Base-by-base conservation (phyloP, 1,140 invertebrate genomes). In the Elymnias hypermnestra region DNA sequence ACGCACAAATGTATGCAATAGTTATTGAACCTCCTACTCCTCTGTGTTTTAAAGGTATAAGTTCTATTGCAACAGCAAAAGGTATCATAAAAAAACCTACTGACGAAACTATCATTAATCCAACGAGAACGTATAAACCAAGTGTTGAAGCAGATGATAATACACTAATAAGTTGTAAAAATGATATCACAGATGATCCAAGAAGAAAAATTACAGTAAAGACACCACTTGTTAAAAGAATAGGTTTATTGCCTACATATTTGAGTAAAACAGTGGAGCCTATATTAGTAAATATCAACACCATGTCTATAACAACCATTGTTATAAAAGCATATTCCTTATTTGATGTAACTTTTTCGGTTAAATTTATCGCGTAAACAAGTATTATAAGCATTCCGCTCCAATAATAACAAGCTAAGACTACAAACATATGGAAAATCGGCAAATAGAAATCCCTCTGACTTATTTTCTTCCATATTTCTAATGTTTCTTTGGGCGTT, bases 21-120 rank as follows among this genome's bases (percentile, higher is more conserved):
- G n/a, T n/a, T n/a, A n/a, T n/a, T n/a, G 42, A 28, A 5, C 43
- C 38, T 3, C 36, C 37, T 0, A 46, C 22, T 9, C 43, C 50
- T 21, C 50, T 17, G 13, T 53, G 50, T 37, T 22, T 21, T 9
- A 53, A 22, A 21, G 50, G 50, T 28, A 53, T 53, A 13, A 53
- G 36, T 15, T 53, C 50, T 28, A 38, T 18, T 10, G 50, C 17
- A 25, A 46, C 22, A 2, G 21, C 26, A 15, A 46, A 53, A 6
- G 43, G 38, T 25, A 39, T 42, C 1, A 38, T 37, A 18, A 37
- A 46, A 8, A 46, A 33, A 13, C 42, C 50, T 17, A 45, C 28
- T 17, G 37, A 46, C 7, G 38, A 46, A 19, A 25, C 28, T 22
- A 53, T 28, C 42, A 46, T 46, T 17, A 33, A 53, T 5, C 29